phyloP scores from a whole-genome alignment of 2,888 invertebrate species.

The Leptogaster cylindrica region DNA sequence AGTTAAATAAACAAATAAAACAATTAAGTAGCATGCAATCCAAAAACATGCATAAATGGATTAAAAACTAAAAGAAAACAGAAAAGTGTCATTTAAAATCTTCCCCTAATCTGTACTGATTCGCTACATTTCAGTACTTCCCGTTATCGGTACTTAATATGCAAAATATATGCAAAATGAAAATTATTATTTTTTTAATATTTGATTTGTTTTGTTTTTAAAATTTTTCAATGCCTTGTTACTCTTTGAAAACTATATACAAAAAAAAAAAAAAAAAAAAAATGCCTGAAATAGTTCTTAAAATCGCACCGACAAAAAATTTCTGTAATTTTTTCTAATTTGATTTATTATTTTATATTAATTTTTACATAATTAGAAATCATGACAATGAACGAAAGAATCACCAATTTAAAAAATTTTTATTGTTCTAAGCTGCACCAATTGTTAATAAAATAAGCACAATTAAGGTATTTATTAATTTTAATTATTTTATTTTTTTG shows the following conservation, averaged over 20 bases:
- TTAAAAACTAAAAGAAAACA: too few relatives aligned
- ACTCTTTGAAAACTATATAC: constrained; percentile 20
- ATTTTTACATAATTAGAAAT: constrained; percentile 14
- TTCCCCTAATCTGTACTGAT: constrained; percentile 49
- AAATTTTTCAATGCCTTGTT: constrained; percentile 35
- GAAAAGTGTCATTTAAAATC: constrained; percentile 43
- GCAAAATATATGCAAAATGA: constrained; percentile 36
- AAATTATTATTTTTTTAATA: constrained; percentile 35
- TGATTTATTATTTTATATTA: not conserved
- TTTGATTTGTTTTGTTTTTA: constrained; percentile 13
- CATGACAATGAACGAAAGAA: constrained; percentile 10
- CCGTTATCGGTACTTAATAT: constrained; percentile 32
- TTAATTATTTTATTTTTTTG: not conserved
- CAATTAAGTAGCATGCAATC: too few relatives aligned
- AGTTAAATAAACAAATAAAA: too few relatives aligned
- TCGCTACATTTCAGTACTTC: constrained; percentile 50
- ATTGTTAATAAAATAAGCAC: constrained; percentile 14
- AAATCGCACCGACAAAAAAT: constrained; percentile 10
- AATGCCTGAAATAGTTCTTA: constrained; percentile 37
- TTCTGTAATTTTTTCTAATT: constrained; percentile 3
- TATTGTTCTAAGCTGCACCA: constrained; percentile 26
- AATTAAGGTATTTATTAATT: not conserved
- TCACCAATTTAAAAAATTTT: constrained; percentile 11
- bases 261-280: too few relatives aligned
- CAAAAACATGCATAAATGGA: too few relatives aligned